A percentile compares a stretch with the other conserved stretches of the same genome.
phyloP scores from a whole-genome alignment of 2,113 vertebrate species.

The Lasiurus cinereus region DNA sequence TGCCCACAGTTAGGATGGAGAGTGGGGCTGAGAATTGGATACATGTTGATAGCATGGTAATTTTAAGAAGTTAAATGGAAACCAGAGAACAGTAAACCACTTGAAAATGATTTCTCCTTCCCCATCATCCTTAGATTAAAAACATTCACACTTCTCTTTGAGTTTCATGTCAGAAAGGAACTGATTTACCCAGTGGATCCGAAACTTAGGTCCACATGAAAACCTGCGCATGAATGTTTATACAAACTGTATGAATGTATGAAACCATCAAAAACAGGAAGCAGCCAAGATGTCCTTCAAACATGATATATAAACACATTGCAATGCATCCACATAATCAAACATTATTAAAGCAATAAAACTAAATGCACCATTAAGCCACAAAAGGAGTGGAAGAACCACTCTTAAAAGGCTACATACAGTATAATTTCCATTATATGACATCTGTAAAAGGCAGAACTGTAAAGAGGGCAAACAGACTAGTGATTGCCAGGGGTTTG shows the following conservation, averaged over 20 bases:
- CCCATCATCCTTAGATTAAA: neutral
- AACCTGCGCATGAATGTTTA: neutral
- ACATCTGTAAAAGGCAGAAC: neutral
- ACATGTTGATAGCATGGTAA: neutral
- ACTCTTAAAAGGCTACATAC: neutral
- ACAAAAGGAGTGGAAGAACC: neutral
- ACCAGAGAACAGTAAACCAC: neutral
- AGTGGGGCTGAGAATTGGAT: neutral
- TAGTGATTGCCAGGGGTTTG: neutral
- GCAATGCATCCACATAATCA: neutral
- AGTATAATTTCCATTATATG: neutral
- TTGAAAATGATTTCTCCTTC: neutral
- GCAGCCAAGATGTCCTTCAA: neutral
- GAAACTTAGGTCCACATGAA: conserved; percentile 13
- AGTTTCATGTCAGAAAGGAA: neutral
- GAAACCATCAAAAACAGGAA: conserved; percentile 10
- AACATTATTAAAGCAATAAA: neutral
- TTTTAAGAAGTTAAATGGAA: neutral
- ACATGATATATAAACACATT: neutral
- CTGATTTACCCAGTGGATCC: neutral
- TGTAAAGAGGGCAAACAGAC: neutral
- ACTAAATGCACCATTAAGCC: neutral
- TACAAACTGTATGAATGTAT: neutral
- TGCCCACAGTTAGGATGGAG: neutral
- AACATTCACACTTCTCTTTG: conserved; percentile 2